Conservation (phyloP, 2,113 vertebrate genomes). For the Thunnus thynnus region DNA sequence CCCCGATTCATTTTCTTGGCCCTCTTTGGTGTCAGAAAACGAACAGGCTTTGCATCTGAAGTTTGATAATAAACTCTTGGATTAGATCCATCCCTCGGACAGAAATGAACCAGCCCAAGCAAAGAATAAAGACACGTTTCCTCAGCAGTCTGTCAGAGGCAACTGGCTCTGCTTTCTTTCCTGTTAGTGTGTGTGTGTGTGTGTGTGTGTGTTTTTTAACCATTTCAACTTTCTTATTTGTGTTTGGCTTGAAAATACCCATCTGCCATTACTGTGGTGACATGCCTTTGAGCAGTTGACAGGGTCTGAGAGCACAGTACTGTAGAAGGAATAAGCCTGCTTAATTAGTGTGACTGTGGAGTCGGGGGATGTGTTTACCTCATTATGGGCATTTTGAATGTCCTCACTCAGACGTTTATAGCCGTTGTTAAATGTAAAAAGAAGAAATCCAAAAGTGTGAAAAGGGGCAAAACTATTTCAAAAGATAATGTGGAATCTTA, state of each 20-base stretch:
- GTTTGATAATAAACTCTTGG: slow-evolving; percentile 77
- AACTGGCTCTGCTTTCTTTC: slow-evolving; percentile 54
- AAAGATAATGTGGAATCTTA: slow-evolving; percentile 20
- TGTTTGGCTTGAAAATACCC: slow-evolving; percentile 69
- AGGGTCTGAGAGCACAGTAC: slow-evolving; percentile 60
- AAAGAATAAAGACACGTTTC: slow-evolving; percentile 69
- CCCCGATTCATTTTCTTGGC: slow-evolving; percentile 73
- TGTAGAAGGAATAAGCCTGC: slow-evolving; percentile 55
- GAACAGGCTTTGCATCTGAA: slow-evolving; percentile 75
- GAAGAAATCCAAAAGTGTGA: slow-evolving; percentile 14
- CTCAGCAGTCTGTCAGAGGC: slow-evolving; percentile 70
- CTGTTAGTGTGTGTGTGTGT: slow-evolving; percentile 25
- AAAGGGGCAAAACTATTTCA: slow-evolving; percentile 13
- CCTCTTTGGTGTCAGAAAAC: slow-evolving; percentile 71
- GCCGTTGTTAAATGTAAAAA: slow-evolving; percentile 20
- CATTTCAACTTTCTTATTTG: slow-evolving; percentile 53
- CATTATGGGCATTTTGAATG: slow-evolving; percentile 63
- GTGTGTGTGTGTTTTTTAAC: slow-evolving; percentile 24
- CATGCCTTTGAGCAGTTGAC: slow-evolving; percentile 68
- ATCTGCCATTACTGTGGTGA: slow-evolving; percentile 80
- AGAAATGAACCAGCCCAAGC: slow-evolving; percentile 55
- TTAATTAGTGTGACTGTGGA: slow-evolving; percentile 80
- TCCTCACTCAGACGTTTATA: slow-evolving; percentile 27
- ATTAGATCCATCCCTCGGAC: slow-evolving; percentile 66
- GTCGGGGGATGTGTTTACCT: slow-evolving; percentile 65